Percentiles rank a stretch among this genome's conserved stretches.
phyloP scores from a whole-genome alignment of 2,888 invertebrate species.

The Hedya salicella region DNA sequence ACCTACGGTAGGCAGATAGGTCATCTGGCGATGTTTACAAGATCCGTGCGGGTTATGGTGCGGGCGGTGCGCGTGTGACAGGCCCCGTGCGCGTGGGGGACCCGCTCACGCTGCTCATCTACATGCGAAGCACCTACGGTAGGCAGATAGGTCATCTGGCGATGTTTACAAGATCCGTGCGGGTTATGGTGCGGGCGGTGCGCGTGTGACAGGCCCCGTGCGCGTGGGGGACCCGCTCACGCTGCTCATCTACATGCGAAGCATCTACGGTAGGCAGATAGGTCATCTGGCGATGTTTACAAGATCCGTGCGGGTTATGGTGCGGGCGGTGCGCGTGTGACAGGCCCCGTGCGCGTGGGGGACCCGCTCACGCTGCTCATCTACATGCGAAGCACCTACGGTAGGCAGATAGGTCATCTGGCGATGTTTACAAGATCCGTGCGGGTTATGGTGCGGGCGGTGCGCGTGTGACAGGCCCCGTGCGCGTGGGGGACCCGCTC shows the following conservation, averaged over 20 bases:
- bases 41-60: constrained; percentile 95
- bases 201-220: constrained; percentile 94
- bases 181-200: constrained; percentile 95
- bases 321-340: constrained; percentile 92
- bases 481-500: too few relatives aligned
- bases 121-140: constrained; percentile 98
- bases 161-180: constrained; percentile 96
- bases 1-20: constrained; percentile 91
- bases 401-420: constrained; percentile 85
- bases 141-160: too few relatives aligned
- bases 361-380: constrained; percentile 96
- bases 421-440: too few relatives aligned
- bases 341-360: constrained; percentile 95
- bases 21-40: too few relatives aligned
- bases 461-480: too few relatives aligned
- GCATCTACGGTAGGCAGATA: constrained; percentile 91
- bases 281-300: too few relatives aligned
- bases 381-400: constrained; percentile 97
- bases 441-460: too few relatives aligned
- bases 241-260: constrained; percentile 96
- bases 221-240: constrained; percentile 96
- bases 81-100: constrained; percentile 97
- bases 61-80: constrained; percentile 92
- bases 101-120: constrained; percentile 95
- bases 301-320: constrained; percentile 96